A percentile compares a stretch with the other conserved stretches of the same genome.
Evolutionary conservation across 2,888 invertebrate genomes (phyloP).

Genomic region (Chalcosyrphus nemorum): DNA sequence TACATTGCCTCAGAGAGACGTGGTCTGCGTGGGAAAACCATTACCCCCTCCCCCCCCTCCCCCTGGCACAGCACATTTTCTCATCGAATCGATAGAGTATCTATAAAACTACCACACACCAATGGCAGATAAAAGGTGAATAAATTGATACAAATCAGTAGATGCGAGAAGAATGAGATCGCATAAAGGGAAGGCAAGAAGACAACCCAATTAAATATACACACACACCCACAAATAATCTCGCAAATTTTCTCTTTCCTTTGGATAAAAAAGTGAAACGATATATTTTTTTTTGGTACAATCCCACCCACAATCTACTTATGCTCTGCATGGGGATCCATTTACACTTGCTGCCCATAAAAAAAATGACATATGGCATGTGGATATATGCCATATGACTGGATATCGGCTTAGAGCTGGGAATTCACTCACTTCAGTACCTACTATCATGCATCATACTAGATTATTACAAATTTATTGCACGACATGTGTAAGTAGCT

Average conservation of each 20-base stretch:
- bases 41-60: constrained; percentile 9
- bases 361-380: constrained; percentile 9
- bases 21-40: constrained; percentile 65
- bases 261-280: constrained; percentile 19
- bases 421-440: not conserved
- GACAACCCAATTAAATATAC: constrained; percentile 62
- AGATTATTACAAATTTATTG: constrained; percentile 27
- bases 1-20: constrained; percentile 34
- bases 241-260: constrained; percentile 34
- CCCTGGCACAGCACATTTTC: constrained; percentile 10
- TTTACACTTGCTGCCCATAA: constrained; percentile 6
- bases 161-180: constrained; percentile 15
- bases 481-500: not conserved
- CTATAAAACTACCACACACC: constrained; percentile 41
- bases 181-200: constrained; percentile 13
- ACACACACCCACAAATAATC: constrained; percentile 45
- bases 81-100: constrained; percentile 37
- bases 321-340: not conserved
- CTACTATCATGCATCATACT: not conserved
- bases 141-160: constrained; percentile 66
- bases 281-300: not conserved
- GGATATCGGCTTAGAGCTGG: not conserved
- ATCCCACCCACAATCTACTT: constrained; percentile 6
- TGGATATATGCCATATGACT: constrained; percentile 12
- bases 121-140: constrained; percentile 65